Percentiles rank a stretch among this genome's conserved stretches.
phyloP scores from a whole-genome alignment of 2,113 vertebrate species.

The Thamnophis sirtalis region DNA sequence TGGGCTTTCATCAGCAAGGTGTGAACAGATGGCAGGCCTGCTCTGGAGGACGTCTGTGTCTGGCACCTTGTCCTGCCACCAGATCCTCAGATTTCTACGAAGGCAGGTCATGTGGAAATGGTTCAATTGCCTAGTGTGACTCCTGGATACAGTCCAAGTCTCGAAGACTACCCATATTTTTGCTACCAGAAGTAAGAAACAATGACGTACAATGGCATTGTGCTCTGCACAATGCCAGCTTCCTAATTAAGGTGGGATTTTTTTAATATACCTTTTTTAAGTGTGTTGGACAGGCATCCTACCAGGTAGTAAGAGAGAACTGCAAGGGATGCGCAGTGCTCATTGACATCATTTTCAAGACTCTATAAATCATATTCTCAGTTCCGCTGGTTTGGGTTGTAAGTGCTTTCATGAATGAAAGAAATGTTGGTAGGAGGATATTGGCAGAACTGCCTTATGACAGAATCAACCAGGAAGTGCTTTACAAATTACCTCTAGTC shows the following conservation, averaged over 20 bases:
- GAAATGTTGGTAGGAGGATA: background rate
- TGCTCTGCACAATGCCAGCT: background rate
- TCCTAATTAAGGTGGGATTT: background rate
- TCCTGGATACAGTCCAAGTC: too few species aligned
- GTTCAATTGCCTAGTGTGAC: too few species aligned
- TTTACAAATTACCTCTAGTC: slow-evolving; percentile 27
- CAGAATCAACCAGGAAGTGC: slow-evolving; percentile 21
- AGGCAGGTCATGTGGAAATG: too few species aligned
- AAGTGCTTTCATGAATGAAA: background rate
- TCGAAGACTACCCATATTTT: background rate
- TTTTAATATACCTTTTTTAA: background rate
- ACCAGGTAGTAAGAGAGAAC: background rate
- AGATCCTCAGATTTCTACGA: too few species aligned
- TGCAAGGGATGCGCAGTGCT: background rate
- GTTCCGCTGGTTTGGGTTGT: background rate
- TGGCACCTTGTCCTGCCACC: too few species aligned
- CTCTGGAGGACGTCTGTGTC: too few species aligned
- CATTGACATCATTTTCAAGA: background rate
- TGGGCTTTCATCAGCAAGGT: too few species aligned
- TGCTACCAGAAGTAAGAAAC: background rate
- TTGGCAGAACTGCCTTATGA: slow-evolving; percentile 17
- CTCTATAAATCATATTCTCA: background rate
- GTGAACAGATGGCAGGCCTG: too few species aligned
- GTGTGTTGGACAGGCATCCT: background rate
- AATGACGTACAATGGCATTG: background rate